Evolutionary conservation across 1,140 invertebrate genomes (phyloP).

Genomic region (Aphelinus certus): DNA sequence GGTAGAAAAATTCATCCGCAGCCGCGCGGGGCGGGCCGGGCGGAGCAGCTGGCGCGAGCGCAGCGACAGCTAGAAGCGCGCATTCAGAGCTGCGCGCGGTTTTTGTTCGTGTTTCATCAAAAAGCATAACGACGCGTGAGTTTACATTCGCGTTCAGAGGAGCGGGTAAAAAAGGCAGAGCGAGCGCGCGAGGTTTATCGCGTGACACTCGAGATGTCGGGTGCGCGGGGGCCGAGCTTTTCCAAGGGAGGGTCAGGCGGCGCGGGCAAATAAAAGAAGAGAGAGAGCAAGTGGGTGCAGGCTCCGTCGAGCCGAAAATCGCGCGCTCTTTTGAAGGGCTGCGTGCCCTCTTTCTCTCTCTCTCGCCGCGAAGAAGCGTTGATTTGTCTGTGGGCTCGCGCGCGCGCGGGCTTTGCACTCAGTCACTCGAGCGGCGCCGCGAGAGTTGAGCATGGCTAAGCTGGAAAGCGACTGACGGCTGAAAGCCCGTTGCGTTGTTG

Average conservation of each 20-base stretch:
- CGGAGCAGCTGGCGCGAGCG: background rate
- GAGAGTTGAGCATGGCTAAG: conserved; percentile 9
- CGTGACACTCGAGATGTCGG: no score
- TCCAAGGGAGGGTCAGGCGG: no score
- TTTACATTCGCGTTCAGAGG: conserved; percentile 11
- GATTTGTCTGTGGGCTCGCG: conserved; percentile 20
- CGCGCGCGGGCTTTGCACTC: conserved; percentile 2
- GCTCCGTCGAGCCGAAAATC: conserved; percentile 34
- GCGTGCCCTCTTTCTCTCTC: background rate
- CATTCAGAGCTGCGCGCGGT: background rate
- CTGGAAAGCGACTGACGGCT: conserved; percentile 30
- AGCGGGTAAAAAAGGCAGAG: conserved; percentile 14
- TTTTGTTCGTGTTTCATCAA: conserved; percentile 4
- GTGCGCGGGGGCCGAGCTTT: no score
- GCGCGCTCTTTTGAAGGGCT: conserved; percentile 9
- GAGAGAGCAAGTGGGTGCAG: no score
- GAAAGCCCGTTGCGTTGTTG: conserved; percentile 44
- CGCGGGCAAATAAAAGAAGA: no score
- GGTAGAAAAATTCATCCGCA: conserved; percentile 9
- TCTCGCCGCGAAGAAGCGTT: conserved; percentile 23
- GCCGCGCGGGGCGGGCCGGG: background rate
- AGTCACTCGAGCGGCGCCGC: conserved; percentile 20
- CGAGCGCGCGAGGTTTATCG: no score
- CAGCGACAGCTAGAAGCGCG: background rate
- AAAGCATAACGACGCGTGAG: conserved; percentile 19